Evolutionary conservation across 2,888 invertebrate genomes (phyloP), one percentile per base, ranked within the genome.

Genomic region (Pemphredon lugubris): DNA sequence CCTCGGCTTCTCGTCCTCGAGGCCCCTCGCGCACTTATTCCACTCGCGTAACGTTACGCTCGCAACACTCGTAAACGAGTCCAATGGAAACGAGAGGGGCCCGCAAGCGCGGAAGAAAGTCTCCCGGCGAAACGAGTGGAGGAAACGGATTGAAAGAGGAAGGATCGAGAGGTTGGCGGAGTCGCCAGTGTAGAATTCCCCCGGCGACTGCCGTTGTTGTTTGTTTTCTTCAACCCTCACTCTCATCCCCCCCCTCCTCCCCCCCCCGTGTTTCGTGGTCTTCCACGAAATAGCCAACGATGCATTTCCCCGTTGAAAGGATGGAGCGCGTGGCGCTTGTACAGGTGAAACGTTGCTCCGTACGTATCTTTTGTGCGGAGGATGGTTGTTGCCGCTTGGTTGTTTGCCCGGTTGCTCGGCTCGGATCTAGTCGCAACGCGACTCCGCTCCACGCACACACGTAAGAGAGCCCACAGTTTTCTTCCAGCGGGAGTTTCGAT

Each of bases 261-360:
- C 59, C 42, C 45, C 44, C 40, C 55, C 7, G 7, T 18, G 26
- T 2, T 32, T n/a, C 66, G 50, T 23, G 34, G 42, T 51, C 40
- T 11, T 58, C 23, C 45, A 6, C 30, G 42, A 13, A 26, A 54
- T 50, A 14, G 60, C 14, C n/a, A 34, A 23, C 63, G 71, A 47
- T 73, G 73, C 71, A 71, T 73, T 73, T 64, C 39, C n/a, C 60
- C 48, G 54, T 18, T 73, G 71, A 70, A 73, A 73, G 73, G 65
- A 55, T 23, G 21, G 11, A 59, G 39, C 45, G 64, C 39, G 34
- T 47, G 57, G 30, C 55, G 23, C 57, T 30, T 51, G 60, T n/a
- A n/a, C 65, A 71, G 57, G 71, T 73, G 71, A 73, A 65, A 71
- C 13, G 70, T 23, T 50, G 58, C 23, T 44, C 55, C 39, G 40